Evolutionary conservation across 1,140 invertebrate species (phyloP), one percentile per base, ranked within the genome.

Genomic region (Drosophila athabasca): DNA sequence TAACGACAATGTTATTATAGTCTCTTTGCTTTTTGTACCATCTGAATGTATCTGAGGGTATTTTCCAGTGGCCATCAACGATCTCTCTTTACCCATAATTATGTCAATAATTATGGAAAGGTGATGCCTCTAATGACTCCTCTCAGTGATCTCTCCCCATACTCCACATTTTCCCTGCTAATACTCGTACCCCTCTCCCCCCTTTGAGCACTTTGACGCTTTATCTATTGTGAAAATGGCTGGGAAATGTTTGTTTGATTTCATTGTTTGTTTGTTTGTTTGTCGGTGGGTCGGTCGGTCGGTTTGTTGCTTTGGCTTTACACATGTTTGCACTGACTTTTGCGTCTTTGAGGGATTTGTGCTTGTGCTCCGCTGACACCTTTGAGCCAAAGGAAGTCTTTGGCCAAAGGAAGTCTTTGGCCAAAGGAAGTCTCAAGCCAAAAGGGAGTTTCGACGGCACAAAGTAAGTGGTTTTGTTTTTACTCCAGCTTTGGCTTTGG

Each of bases 251-350:
- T 49, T 62, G 72, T 79, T 77, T 66, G 74, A 69, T 73, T 72
- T 72, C 62, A 54, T 83, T 66, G 61, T 45, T 62, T 15, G 61
- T 58, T 52, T 48, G 68, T 41, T 73, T 60, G 50, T 67, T 51
- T 31, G 8, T 8, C 0, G 24, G 54, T 60, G 0, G 17, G 17
- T 19, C 17, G 17, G 17, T 19, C 17, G 17, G 31, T 31, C 8
- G 29, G 54, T 60, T 76, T 67, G 54, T 70, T 80, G 73, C 81
- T 81, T 85, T 83, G 71, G 54, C 79, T 79, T 82, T 71, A 79
- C 75, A 83, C 70, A 67, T 83, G 80, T 83, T 79, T 83, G 76
- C 70, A 66, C 75, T 69, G 72, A 75, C 62, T 75, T 75, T 75
- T 35, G 35, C 62, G 70, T 64, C 70, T 75, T 74, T 75, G 66